Evolutionary conservation across 1,140 invertebrate species (phyloP).

Genomic region (Idris sp.): DNA sequence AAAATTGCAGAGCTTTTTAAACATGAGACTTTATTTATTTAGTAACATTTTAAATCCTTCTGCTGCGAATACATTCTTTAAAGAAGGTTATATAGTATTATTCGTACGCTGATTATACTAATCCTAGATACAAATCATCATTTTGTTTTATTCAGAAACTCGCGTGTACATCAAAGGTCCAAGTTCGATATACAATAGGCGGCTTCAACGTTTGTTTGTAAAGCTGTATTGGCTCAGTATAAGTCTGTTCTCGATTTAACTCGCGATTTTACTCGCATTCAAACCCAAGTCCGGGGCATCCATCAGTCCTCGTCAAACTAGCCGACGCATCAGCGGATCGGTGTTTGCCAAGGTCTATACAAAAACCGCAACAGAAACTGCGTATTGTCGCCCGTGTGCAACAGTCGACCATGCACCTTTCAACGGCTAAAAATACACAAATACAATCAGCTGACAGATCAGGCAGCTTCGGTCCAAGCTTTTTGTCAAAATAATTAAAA

Average conservation of each 20-base stretch:
- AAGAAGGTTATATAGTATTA: too few species aligned
- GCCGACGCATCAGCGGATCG: slow-evolving; percentile 76
- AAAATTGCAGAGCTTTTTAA: too few species aligned
- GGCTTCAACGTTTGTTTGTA: slow-evolving; percentile 74
- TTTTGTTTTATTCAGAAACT: too few species aligned
- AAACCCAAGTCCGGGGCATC: slow-evolving; percentile 74
- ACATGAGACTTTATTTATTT: too few species aligned
- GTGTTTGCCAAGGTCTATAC: slow-evolving; percentile 61
- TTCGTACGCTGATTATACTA: too few species aligned
- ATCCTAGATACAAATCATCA: too few species aligned
- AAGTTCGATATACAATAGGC: slow-evolving; percentile 70
- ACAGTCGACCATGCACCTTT: slow-evolving; percentile 50
- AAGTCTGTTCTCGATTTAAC: too few species aligned
- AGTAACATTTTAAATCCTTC: too few species aligned
- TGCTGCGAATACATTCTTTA: too few species aligned
- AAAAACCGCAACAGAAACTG: slow-evolving; percentile 67
- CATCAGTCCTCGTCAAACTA: slow-evolving; percentile 78
- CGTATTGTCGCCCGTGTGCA: slow-evolving; percentile 43
- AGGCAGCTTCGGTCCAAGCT: slow-evolving; percentile 64
- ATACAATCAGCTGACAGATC: slow-evolving; percentile 71
- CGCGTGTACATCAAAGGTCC: slow-evolving; percentile 50
- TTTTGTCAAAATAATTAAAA: too few species aligned
- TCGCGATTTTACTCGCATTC: slow-evolving; percentile 74
- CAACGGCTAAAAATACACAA: slow-evolving; percentile 63
- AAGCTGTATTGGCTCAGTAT: too few species aligned